Base-by-base conservation (phyloP, 2,113 vertebrate genomes). In the Mormoops blainvillei region DNA sequence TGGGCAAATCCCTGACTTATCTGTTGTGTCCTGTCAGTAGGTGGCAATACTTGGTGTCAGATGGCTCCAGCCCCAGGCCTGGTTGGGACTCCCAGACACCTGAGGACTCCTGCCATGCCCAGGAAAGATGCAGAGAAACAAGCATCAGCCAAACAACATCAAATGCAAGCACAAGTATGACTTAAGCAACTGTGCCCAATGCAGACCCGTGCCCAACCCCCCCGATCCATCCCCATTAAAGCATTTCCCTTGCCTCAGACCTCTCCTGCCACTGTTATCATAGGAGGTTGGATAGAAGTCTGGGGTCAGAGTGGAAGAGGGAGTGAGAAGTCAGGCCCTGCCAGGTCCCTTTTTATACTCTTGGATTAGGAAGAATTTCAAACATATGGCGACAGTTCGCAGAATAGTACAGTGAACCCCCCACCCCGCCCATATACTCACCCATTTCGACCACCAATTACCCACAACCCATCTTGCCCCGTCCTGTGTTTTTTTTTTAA, bases 81-180 rank as follows among this genome's bases (percentile, higher is more conserved):
- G 52, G 83, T 41, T 65, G 24, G 33, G 89, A 2, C 24, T 92
- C 4, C 4, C 4, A 0, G 0, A 7, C 41, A 0, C 81, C 97
- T 4, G 99, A 99, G 98, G 96, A 54, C 48, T 96, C 89, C 68
- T 76, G 91, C 99, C 99, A 82, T 87, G 98, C 19, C 99, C 99
- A 0, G 98, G 98, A 0, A 97, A 86, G 67, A 98, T 99, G 18
- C 99, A 99, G 4, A 99, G 99, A 0, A 99, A 98, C 0, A 99
- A 99, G 85, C 99, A 99, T 89, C 99, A 99, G 85, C 99, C 99
- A 0, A 99, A 99, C 84, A 99, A 99, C 97, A 97, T 99, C 70
- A 99, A 99, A 71, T 98, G 99, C 48, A 99, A 99, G 52, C 98
- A 98, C 80, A 99, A 99, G 11, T 99, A 99, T 3, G 99, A 99